These are phyloP conservation scores for Sardinella longiceps DNA, from an alignment of 2,797 vertebrate genomes.

Conservation along the genomic window DNA sequence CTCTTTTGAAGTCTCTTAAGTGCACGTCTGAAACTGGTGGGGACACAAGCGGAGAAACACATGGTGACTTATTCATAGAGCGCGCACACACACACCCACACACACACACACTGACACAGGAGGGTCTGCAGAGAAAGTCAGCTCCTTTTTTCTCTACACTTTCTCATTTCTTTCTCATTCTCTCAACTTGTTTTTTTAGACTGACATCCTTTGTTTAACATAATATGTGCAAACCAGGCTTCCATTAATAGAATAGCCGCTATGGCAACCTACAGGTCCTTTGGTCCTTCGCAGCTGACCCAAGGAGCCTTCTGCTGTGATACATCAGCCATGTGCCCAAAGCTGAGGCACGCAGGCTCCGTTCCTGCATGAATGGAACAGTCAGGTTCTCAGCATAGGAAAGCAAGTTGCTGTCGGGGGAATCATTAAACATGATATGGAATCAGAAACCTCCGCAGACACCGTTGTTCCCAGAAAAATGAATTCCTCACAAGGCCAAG, in stretches of 20 bases:
- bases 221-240: background rate
- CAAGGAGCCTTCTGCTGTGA: background rate
- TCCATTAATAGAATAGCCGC: background rate
- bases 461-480: slow-evolving; percentile 16
- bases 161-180: background rate
- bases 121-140: background rate
- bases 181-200: background rate
- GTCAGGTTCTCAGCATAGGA: slow-evolving; percentile 44
- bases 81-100: background rate
- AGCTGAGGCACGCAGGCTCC: slow-evolving; percentile 42
- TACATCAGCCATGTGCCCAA: background rate
- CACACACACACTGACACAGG: background rate
- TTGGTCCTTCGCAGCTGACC: slow-evolving; percentile 52
- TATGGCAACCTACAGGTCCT: slow-evolving; percentile 33
- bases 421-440: slow-evolving; percentile 70
- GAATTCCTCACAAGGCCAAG: slow-evolving; percentile 6
- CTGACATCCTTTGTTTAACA: background rate
- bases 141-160: no score
- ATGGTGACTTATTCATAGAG: background rate
- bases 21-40: slow-evolving; percentile 18
- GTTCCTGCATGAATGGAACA: slow-evolving; percentile 57
- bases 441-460: slow-evolving; percentile 67
- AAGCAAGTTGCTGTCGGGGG: slow-evolving; percentile 20
- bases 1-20: slow-evolving; percentile 21
- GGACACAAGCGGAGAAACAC: background rate